phyloP scores from a whole-genome alignment of 2,888 invertebrate species.

The Ceriagrion tenellum region DNA sequence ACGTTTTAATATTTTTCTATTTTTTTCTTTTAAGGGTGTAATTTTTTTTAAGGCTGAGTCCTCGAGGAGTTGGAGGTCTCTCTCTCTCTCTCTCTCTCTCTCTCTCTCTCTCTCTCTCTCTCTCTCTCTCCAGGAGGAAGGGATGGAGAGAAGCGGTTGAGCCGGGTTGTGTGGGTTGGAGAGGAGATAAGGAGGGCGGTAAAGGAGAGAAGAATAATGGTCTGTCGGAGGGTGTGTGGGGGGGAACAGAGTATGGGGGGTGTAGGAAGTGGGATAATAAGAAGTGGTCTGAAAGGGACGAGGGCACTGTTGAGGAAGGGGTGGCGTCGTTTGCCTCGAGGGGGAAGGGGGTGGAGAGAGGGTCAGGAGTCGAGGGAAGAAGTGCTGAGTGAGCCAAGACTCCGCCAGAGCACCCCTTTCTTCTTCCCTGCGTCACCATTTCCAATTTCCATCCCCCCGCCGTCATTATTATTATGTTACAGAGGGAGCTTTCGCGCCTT shows the following conservation, averaged over 20 bases:
- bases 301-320: neutral
- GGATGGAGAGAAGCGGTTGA: no score
- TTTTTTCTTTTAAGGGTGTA: neutral
- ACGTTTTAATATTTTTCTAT: neutral
- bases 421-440: neutral
- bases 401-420: neutral
- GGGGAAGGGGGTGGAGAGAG: neutral
- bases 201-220: neutral
- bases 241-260: no score
- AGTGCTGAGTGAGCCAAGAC: neutral
- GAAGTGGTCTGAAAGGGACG: neutral
- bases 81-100: no score
- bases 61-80: neutral
- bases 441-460: neutral
- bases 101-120: no score
- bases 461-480: no score
- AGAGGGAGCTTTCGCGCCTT: neutral
- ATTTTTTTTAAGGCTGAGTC: neutral
- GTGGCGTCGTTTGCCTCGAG: neutral
- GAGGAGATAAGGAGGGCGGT: neutral
- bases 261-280: neutral
- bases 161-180: neutral
- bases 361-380: neutral
- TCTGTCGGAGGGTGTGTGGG: neutral
- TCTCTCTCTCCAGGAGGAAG: no score